Evolutionary conservation across 1,140 invertebrate genomes (phyloP), one percentile per base, ranked within the genome.

Genomic region (Panonychus citri): DNA sequence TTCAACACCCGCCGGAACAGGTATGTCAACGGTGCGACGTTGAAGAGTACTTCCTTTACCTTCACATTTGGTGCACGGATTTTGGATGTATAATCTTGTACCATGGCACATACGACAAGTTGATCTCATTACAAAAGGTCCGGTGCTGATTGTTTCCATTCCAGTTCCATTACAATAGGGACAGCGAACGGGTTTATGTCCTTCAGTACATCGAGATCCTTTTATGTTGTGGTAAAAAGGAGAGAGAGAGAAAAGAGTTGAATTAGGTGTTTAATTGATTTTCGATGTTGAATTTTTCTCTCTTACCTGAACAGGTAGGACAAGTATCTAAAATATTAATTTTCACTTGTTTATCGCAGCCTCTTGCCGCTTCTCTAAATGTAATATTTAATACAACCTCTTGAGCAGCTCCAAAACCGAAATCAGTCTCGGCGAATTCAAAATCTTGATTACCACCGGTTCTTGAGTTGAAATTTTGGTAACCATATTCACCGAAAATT

Each of bases 131-230:
- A 98, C 80, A 73, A 97, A 98, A 42, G 91, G 90, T 34, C 94
- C 75, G 17, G 71, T 73, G 21, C 62, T 67, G 8, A 74, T 64
- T 10, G 71, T 75, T 67, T 73, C 75, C 80, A 91, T 87, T 55
- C 93, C 94, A 24, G 89, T 89, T n/a, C 94, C 95, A 74, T 94
- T 89, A 70, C 95, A 99, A 65, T 84, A 81, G 1, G 78, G 78
- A 69, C 95, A 99, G 57, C 76, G 78, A 1, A 79, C 76, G 24
- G 89, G 75, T 67, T 86, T 91, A 1, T 83, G 85, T 10, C 93
- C 93, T 0, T 78, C 78, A 68, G 94, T 88, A 67, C 81, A 81
- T 59, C 84, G 77, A 1, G 72, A 73, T 25, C 52, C 52, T 42
- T 37, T 51, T 26, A 17, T 10, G 43, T n/a, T 46, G 7, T 5